These are phyloP conservation scores for Aphaenogaster rudis DNA, from an alignment of 1,140 invertebrate genomes.

Conservation along the genomic window DNA sequence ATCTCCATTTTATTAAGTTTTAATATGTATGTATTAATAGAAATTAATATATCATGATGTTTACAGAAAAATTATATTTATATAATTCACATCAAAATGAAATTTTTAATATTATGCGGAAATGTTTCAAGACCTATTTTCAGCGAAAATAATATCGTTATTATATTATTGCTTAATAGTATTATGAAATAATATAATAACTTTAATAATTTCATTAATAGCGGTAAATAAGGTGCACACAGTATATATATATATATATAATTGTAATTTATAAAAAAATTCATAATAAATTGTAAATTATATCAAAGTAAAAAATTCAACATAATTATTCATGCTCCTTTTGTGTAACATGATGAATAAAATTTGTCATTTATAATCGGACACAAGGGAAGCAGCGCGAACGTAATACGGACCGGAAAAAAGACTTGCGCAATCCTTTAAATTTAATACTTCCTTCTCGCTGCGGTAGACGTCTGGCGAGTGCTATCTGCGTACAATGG, in stretches of 20 bases:
- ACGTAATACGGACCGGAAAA: conserved; percentile 21
- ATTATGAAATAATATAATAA: neutral
- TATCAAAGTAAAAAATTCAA: neutral
- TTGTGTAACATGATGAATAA: neutral
- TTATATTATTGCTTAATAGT: neutral
- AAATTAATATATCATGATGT: neutral
- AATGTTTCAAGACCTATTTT: neutral
- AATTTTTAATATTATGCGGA: neutral
- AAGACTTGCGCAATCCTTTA: conserved; percentile 52
- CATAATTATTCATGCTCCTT: neutral
- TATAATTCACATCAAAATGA: neutral
- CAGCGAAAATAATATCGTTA: neutral
- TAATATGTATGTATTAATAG: neutral
- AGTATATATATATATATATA: neutral
- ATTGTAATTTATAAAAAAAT: neutral
- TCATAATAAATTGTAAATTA: conserved; percentile 5
- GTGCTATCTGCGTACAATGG: conserved; percentile 58
- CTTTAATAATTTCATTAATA: neutral
- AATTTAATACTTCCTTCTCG: conserved; percentile 73
- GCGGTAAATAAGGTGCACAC: neutral
- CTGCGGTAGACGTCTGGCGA: conserved; percentile 19
- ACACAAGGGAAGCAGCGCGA: neutral
- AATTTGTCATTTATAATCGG: conserved; percentile 29
- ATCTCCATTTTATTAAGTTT: neutral
- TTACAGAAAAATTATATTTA: neutral